A percentile compares a stretch with the other conserved stretches of the same genome.
phyloP scores from a whole-genome alignment of 1,140 invertebrate genomes.

The Lepidurus packardi region DNA sequence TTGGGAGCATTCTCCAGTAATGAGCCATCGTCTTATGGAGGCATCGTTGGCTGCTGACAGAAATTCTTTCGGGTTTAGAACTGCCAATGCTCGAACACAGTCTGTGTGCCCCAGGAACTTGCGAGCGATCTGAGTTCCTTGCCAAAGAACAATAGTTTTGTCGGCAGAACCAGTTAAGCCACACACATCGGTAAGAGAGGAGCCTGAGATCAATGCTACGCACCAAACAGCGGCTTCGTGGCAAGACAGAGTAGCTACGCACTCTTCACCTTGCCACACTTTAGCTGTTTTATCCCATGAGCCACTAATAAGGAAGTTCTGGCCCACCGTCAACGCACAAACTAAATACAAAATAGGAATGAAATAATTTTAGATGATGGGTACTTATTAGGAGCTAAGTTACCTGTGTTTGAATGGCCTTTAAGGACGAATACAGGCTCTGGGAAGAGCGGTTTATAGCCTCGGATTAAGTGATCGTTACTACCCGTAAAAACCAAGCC shows the following conservation, averaged over 20 bases:
- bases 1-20: conserved; percentile 67
- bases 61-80: conserved; percentile 63
- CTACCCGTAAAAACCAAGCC: conserved; percentile 82
- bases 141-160: conserved; percentile 81
- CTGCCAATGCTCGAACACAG: conserved; percentile 73
- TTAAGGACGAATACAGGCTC: conserved; percentile 56
- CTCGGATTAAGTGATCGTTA: conserved; percentile 75
- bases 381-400: conserved; percentile 32
- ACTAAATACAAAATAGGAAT: conserved; percentile 48
- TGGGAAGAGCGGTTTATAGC: conserved; percentile 58
- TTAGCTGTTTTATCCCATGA: conserved; percentile 87
- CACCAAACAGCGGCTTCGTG: conserved; percentile 88
- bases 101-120: conserved; percentile 69
- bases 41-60: conserved; percentile 89
- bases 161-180: conserved; percentile 86
- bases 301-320: conserved; percentile 61
- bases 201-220: conserved; percentile 55
- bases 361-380: conserved; percentile 24
- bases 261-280: conserved; percentile 61
- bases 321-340: conserved; percentile 57
- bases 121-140: conserved; percentile 47
- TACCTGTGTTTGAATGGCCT: conserved; percentile 72
- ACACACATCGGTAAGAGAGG: conserved; percentile 46
- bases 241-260: conserved; percentile 58
- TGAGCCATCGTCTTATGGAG: conserved; percentile 70